phyloP scores from a whole-genome alignment of 2,797 vertebrate species.

The Xiphorhynchus erythropygius region DNA sequence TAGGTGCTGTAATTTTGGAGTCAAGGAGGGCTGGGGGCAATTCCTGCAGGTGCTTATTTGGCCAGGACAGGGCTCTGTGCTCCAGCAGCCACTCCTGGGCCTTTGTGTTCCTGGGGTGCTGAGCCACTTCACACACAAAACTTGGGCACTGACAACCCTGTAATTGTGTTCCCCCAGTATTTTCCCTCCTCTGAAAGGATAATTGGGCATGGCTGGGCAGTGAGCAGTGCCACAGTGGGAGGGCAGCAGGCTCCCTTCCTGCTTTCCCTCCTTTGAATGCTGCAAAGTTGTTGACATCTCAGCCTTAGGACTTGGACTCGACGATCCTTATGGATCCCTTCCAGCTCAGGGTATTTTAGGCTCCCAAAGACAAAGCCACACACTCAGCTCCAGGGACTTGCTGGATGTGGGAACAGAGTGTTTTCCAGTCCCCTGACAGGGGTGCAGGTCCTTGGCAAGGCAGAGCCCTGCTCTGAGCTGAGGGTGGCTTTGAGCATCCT shows the following conservation, averaged over 20 bases:
- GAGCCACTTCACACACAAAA: neutral
- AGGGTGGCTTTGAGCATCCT: neutral
- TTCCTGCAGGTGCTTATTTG: slow-evolving; percentile 9
- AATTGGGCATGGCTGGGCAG: neutral
- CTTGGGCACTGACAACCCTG: neutral
- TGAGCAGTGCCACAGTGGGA: neutral
- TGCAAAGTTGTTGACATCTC: neutral
- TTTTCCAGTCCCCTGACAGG: neutral
- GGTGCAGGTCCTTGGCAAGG: neutral
- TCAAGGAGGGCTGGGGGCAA: neutral
- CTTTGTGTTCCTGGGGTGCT: neutral
- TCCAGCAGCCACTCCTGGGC: neutral
- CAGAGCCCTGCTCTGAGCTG: neutral
- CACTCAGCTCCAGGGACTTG: rapidly evolving
- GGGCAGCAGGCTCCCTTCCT: neutral
- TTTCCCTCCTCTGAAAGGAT: neutral
- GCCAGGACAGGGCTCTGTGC: neutral
- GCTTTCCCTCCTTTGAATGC: neutral
- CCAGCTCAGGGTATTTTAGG: neutral
- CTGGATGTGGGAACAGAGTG: neutral
- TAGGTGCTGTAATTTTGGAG: neutral
- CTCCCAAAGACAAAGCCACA: rapidly evolving
- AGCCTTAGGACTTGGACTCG: neutral
- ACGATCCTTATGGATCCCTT: neutral
- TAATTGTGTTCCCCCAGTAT: neutral